Evolutionary conservation across 2,797 vertebrate species (phyloP).

Genomic region (Syndactyla subalaris): DNA sequence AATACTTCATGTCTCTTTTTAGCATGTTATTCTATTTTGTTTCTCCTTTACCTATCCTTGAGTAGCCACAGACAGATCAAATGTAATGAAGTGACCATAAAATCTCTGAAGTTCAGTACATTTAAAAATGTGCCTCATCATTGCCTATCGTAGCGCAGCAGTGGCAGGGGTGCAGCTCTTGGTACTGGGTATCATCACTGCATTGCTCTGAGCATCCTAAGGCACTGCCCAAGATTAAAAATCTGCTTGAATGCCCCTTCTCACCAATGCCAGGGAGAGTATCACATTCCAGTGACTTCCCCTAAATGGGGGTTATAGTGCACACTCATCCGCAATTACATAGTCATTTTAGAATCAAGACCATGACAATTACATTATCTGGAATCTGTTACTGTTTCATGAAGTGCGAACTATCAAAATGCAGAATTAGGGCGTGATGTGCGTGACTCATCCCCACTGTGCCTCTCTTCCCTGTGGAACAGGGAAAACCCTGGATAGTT

Average conservation of each 20-base stretch:
- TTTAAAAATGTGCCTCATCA: neutral
- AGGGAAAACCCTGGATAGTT: neutral
- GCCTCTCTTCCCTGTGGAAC: neutral
- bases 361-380: neutral
- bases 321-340: neutral
- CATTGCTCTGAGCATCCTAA: neutral
- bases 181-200: neutral
- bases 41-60: neutral
- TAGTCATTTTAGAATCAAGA: neutral
- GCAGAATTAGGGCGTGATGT: neutral
- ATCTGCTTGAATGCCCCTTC: neutral
- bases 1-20: neutral
- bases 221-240: neutral
- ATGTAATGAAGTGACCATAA: neutral
- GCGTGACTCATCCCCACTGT: neutral
- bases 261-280: neutral
- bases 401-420: neutral
- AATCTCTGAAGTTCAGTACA: neutral
- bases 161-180: neutral
- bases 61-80: neutral
- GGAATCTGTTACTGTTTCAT: neutral
- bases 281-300: neutral
- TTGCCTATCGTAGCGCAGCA: fast-evolving
- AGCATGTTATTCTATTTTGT: neutral
- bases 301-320: neutral